These are phyloP conservation scores for Plumapathes pennacea DNA, from an alignment of 92 coral and sea anemone genomes.

Conservation along the genomic window DNA sequence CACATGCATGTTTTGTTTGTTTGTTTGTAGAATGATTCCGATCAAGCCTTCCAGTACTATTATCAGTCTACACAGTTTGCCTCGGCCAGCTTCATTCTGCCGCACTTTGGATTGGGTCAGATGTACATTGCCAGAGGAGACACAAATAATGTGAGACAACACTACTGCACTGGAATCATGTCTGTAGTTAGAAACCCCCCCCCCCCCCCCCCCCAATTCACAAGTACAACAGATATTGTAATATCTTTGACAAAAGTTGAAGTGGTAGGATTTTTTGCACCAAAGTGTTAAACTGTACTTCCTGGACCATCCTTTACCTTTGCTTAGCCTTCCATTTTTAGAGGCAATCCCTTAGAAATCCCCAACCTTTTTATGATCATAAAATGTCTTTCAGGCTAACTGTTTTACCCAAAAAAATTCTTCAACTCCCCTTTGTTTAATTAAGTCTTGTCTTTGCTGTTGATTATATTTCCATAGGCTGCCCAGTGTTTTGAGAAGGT, in stretches of 20 bases:
- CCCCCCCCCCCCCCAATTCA: background rate
- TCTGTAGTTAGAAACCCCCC: too few relatives aligned
- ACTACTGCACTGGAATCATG: too few relatives aligned
- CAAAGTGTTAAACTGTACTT: too few relatives aligned
- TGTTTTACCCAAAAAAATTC: too few relatives aligned
- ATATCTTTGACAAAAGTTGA: too few relatives aligned
- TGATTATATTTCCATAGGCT: conserved; percentile 44
- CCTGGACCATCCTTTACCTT: too few relatives aligned
- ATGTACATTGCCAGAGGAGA: conserved; percentile 98
- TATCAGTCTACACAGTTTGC: conserved; percentile 99
- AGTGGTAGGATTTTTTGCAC: too few relatives aligned
- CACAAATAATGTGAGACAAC: conserved; percentile 78
- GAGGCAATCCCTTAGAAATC: too few relatives aligned
- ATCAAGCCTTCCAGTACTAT: conserved; percentile 97
- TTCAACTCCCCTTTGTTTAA: too few relatives aligned
- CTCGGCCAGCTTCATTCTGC: conserved; percentile 85
- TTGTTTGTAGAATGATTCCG: conserved; percentile 74
- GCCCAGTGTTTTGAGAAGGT: conserved; percentile 98
- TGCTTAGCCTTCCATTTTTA: too few relatives aligned
- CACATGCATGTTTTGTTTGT: background rate
- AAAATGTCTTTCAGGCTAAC: background rate
- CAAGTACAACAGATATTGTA: too few relatives aligned
- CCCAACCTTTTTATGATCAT: background rate
- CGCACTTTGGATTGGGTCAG: conserved; percentile 98
- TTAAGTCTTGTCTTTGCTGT: background rate